phyloP scores from a whole-genome alignment of 2,888 invertebrate genomes.

The Ophioninae sp. region DNA sequence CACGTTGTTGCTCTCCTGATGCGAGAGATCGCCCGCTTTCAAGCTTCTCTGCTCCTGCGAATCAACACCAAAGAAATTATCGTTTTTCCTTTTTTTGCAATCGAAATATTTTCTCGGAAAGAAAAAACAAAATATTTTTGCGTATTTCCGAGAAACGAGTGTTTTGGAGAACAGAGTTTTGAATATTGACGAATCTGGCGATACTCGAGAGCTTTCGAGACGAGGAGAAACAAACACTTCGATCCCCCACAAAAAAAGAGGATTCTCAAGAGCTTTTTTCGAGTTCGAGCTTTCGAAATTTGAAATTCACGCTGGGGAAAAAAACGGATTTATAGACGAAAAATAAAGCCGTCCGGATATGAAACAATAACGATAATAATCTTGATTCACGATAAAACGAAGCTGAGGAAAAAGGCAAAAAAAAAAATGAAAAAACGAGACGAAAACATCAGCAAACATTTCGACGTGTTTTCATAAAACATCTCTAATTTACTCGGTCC shows the following conservation, averaged over 20 bases:
- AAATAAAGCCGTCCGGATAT: background rate
- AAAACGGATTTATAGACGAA: background rate
- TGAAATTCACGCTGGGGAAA: background rate
- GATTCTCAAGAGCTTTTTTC: background rate
- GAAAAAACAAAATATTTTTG: background rate
- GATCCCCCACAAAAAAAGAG: background rate
- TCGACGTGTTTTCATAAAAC: background rate
- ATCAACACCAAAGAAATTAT: conserved; percentile 49
- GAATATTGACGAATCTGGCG: background rate
- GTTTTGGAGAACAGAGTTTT: background rate
- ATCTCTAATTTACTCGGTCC: conserved; percentile 40
- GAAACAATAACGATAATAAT: conserved; percentile 16
- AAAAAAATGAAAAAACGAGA: conserved; percentile 5
- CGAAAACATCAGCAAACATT: background rate
- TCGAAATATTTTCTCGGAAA: background rate
- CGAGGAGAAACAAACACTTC: conserved; percentile 6
- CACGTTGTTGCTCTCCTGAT: conserved; percentile 93
- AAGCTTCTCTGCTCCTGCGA: conserved; percentile 91
- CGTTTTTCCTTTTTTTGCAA: background rate
- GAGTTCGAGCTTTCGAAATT: background rate
- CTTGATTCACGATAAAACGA: conserved; percentile 10
- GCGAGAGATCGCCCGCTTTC: conserved; percentile 91
- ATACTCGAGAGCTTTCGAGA: background rate
- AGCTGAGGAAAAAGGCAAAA: conserved; percentile 1
- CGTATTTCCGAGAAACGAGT: background rate